These are phyloP conservation scores for Priocnemis perturbator DNA, from an alignment of 2,888 invertebrate species.

Conservation along the genomic window DNA sequence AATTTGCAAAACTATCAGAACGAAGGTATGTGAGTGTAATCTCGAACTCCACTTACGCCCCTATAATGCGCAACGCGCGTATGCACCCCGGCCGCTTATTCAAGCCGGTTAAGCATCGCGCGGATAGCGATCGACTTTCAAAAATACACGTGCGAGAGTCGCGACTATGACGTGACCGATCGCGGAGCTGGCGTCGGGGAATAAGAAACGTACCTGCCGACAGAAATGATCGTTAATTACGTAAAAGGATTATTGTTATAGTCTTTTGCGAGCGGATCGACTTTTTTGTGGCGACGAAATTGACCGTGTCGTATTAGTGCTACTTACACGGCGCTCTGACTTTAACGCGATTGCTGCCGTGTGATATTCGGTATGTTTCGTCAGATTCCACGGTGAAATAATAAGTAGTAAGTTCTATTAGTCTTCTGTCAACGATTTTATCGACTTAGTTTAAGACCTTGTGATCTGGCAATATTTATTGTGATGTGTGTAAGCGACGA, in stretches of 20 bases:
- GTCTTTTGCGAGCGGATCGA: too few relatives aligned
- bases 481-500: too few relatives aligned
- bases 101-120: conserved; percentile 16
- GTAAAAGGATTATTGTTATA: background rate
- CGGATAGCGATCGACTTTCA: conserved; percentile 20
- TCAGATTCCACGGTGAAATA: too few relatives aligned
- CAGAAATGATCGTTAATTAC: background rate
- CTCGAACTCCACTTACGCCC: conserved; percentile 28
- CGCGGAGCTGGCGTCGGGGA: background rate
- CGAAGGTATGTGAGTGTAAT: conserved; percentile 27
- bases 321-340: too few relatives aligned
- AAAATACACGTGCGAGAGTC: conserved; percentile 18
- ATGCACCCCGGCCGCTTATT: background rate
- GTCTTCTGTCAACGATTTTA: too few relatives aligned
- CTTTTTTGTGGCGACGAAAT: too few relatives aligned
- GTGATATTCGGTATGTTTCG: too few relatives aligned
- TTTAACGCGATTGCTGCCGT: too few relatives aligned
- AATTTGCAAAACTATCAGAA: conserved; percentile 40
- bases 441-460: too few relatives aligned
- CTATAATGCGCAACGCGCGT: conserved; percentile 18
- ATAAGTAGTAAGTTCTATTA: too few relatives aligned
- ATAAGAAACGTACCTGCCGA: background rate
- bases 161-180: background rate
- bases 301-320: too few relatives aligned
- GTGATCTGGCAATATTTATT: too few relatives aligned